A percentile compares a stretch with the other conserved stretches of the same genome.
Evolutionary conservation across 1,140 invertebrate species (phyloP).

Genomic region (Solenopsis fugax): DNA sequence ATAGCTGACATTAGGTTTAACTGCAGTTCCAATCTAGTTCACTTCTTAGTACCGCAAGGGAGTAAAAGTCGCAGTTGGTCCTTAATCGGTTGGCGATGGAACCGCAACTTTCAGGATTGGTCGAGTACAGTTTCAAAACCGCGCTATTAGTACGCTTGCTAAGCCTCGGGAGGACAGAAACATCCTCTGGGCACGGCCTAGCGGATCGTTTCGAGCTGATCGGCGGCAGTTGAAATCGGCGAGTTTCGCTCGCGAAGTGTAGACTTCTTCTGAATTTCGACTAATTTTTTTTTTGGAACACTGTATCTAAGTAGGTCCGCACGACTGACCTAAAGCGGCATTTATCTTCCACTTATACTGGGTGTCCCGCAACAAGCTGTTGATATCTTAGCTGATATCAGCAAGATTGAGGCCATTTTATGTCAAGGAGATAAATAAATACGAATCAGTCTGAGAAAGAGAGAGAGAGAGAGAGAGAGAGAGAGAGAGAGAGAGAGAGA

Average conservation of each 20-base stretch:
- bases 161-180: constrained; percentile 51
- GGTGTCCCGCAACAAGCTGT: constrained; percentile 61
- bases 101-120: constrained; percentile 29
- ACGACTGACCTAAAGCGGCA: constrained; percentile 86
- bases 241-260: constrained; percentile 67
- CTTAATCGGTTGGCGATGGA: constrained; percentile 18
- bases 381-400: constrained; percentile 9
- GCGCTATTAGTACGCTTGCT: constrained; percentile 71
- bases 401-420: not conserved
- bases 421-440: constrained; percentile 27
- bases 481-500: not conserved
- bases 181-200: constrained; percentile 69
- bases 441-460: not conserved
- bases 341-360: constrained; percentile 80
- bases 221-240: constrained; percentile 52
- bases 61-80: constrained; percentile 49
- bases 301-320: constrained; percentile 81
- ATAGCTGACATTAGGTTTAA: constrained; percentile 69
- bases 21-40: constrained; percentile 68
- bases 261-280: constrained; percentile 57
- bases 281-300: constrained; percentile 63
- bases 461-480: not conserved
- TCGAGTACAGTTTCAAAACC: constrained; percentile 52
- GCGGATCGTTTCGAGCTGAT: constrained; percentile 63
- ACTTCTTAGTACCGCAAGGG: constrained; percentile 69